Evolutionary conservation across 2,888 invertebrate genomes (phyloP).

Genomic region (Drosophila vallismaia): DNA sequence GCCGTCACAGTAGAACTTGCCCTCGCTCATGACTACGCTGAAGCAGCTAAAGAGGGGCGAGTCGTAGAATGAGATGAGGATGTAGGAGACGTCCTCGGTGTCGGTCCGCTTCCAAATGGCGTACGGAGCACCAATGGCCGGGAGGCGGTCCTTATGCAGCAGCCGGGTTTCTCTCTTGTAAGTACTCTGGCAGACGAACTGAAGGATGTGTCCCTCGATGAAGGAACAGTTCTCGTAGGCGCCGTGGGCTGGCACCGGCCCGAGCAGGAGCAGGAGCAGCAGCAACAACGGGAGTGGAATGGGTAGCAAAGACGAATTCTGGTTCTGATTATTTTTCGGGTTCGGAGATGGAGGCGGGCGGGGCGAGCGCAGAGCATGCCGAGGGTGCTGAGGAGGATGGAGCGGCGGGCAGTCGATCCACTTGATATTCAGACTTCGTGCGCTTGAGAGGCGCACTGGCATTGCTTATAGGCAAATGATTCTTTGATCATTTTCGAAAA

Average conservation of each 20-base stretch:
- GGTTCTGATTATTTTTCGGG: background rate
- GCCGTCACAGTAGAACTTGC: slow-evolving; percentile 56
- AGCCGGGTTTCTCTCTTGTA: slow-evolving; percentile 46
- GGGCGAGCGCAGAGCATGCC: slow-evolving; percentile 3
- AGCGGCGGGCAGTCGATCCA: slow-evolving; percentile 43
- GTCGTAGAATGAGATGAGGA: slow-evolving; percentile 61
- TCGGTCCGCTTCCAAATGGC: slow-evolving; percentile 60
- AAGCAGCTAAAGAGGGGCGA: slow-evolving; percentile 54
- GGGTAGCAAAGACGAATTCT: slow-evolving; percentile 1
- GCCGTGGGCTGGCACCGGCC: slow-evolving; percentile 20
- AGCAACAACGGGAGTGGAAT: slow-evolving; percentile 18
- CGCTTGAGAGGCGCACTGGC: slow-evolving; percentile 59
- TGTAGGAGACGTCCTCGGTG: slow-evolving; percentile 37
- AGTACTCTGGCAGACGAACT: slow-evolving; percentile 55
- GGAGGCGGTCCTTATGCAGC: slow-evolving; percentile 54
- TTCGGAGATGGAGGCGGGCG: slow-evolving; percentile 4
- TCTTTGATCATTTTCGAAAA: slow-evolving; percentile 57
- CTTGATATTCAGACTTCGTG: slow-evolving; percentile 55
- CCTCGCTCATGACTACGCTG: slow-evolving; percentile 40
- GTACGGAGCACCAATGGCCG: slow-evolving; percentile 52
- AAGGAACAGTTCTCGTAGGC: slow-evolving; percentile 47
- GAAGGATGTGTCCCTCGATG: slow-evolving; percentile 59
- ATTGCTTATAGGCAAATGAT: slow-evolving; percentile 68
- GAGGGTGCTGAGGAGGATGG: slow-evolving; percentile 3
- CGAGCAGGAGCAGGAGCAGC: slow-evolving; percentile 35